Evolutionary conservation across 2,797 vertebrate species (phyloP).

Genomic region (Petrocephalus schoutedeni): DNA sequence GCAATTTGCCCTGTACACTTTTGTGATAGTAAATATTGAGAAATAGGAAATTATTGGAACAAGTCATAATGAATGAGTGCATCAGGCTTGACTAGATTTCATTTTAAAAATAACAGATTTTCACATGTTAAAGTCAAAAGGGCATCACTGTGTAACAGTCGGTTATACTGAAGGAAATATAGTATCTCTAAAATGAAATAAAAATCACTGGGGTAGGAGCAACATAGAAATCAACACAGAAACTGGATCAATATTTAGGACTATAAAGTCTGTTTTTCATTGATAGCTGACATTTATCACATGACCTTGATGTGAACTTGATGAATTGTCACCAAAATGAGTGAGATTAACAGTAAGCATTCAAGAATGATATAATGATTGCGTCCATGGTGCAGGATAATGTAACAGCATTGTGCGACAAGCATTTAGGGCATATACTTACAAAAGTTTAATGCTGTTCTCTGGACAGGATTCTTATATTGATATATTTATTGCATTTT

Average conservation of each 20-base stretch:
- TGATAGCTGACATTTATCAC: not conserved
- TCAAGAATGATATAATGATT: not conserved
- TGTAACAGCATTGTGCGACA: not conserved
- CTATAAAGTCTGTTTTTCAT: not conserved
- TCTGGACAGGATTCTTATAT: not conserved
- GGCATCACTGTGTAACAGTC: not conserved
- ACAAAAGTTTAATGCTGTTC: not conserved
- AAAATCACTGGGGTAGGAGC: not conserved
- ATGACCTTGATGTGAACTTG: not conserved
- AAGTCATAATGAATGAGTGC: not conserved
- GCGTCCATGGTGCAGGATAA: not conserved
- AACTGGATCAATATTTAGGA: not conserved
- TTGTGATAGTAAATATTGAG: constrained; percentile 20
- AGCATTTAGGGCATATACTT: not conserved
- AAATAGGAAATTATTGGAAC: not conserved
- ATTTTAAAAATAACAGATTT: not conserved
- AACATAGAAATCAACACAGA: not conserved
- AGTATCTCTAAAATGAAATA: not conserved
- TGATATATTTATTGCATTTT: not conserved
- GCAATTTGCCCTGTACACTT: not conserved
- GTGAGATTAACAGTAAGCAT: not conserved
- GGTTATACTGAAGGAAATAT: not conserved
- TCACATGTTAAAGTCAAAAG: not conserved
- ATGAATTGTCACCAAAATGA: not conserved
- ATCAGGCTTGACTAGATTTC: not conserved